phyloP scores from a whole-genome alignment of 2,888 invertebrate species.

The Nemotelus nigrinus region DNA sequence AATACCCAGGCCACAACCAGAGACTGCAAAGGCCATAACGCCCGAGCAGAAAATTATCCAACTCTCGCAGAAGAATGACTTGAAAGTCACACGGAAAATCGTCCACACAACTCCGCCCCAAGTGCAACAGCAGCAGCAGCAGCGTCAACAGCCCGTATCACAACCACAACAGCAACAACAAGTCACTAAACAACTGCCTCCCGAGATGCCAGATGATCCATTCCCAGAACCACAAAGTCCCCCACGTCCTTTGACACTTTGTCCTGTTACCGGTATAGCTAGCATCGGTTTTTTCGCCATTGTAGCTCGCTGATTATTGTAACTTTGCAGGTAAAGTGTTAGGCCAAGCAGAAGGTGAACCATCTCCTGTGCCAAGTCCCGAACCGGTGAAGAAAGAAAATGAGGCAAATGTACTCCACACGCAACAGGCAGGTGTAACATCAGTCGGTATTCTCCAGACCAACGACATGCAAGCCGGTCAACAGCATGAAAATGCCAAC shows the following conservation, averaged over 20 bases:
- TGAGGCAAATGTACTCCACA: not conserved
- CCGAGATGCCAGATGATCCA: constrained; percentile 65
- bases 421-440: constrained; percentile 18
- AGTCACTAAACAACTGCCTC: not conserved
- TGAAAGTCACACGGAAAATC: constrained; percentile 65
- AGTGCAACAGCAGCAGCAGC: constrained; percentile 49
- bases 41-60: constrained; percentile 65
- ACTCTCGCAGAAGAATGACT: constrained; percentile 67
- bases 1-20: not conserved
- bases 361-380: constrained; percentile 53
- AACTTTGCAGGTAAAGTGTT: constrained; percentile 58
- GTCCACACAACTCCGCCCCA: constrained; percentile 57
- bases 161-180: constrained; percentile 37
- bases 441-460: constrained; percentile 30
- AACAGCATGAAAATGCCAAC: constrained; percentile 17
- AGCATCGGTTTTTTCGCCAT: constrained; percentile 36
- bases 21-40: constrained; percentile 55
- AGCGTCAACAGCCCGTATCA: constrained; percentile 49
- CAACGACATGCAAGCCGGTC: constrained; percentile 49
- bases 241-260: constrained; percentile 75
- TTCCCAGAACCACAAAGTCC: constrained; percentile 74
- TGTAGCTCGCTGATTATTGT: not conserved
- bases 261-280: constrained; percentile 71
- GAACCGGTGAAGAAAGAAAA: constrained; percentile 9
- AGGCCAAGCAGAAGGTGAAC: constrained; percentile 72